Evolutionary conservation across 2,113 vertebrate species (phyloP).

Genomic region (Eretmochelys imbricata): DNA sequence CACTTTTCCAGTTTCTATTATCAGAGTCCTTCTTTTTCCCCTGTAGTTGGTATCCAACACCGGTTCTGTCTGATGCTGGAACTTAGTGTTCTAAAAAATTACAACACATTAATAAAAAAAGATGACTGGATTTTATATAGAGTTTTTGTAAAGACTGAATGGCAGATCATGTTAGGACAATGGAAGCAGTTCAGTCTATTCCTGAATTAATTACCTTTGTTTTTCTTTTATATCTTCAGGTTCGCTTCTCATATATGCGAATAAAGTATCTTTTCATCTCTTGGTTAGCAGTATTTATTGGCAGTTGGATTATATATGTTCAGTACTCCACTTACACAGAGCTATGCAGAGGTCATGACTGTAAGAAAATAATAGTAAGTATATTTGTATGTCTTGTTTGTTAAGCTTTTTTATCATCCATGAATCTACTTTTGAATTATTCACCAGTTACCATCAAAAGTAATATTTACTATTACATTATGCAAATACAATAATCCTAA

Average conservation of each 20-base stretch:
- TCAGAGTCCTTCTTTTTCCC: not conserved
- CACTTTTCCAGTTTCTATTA: not conserved
- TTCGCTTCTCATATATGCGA: slow-evolving; percentile 90
- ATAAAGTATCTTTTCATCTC: slow-evolving; percentile 98
- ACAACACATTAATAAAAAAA: not conserved
- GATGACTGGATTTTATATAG: slow-evolving; percentile 1
- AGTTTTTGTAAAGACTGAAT: slow-evolving; percentile 1
- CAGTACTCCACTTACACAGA: slow-evolving; percentile 96
- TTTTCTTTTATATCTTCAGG: slow-evolving; percentile 77
- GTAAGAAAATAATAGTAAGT: slow-evolving; percentile 96
- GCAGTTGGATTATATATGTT: slow-evolving; percentile 97
- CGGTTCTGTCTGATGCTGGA: slow-evolving; percentile 17
- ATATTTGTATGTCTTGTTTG: slow-evolving; percentile 14
- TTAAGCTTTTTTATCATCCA: not conserved
- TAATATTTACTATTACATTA: not conserved
- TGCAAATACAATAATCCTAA: not conserved
- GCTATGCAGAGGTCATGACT: slow-evolving; percentile 95
- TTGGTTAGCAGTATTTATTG: slow-evolving; percentile 94
- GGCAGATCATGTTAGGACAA: not conserved
- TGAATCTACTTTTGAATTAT: not conserved
- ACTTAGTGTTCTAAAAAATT: not conserved
- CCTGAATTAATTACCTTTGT: slow-evolving; percentile 27
- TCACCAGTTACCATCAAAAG: not conserved
- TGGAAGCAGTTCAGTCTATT: not conserved
- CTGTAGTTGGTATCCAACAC: not conserved